Conservation (phyloP, 2,888 invertebrate genomes). For the Zhengitettix transpicula region DNA sequence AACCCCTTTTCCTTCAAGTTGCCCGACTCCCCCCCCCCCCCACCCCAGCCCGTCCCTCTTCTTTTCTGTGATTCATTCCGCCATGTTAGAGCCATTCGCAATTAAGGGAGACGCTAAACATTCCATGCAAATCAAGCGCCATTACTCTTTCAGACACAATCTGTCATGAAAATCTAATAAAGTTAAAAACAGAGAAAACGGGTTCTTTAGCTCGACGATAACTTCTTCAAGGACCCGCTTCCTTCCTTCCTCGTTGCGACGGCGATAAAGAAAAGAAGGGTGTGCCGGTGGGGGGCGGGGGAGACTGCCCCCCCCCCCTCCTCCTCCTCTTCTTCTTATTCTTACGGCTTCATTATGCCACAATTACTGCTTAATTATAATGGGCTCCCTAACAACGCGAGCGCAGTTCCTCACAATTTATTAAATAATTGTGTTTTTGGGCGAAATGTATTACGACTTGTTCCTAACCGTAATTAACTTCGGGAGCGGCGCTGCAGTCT, state of each 20-base stretch:
- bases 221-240: background rate
- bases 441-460: too few species aligned
- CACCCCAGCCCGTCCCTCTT: background rate
- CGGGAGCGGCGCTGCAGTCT: too few species aligned
- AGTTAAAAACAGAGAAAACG: slow-evolving; percentile 3
- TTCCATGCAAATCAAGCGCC: slow-evolving; percentile 13
- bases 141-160: slow-evolving; percentile 14
- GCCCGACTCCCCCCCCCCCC: too few species aligned
- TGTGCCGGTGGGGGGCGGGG: too few species aligned
- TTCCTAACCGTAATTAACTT: too few species aligned
- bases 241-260: background rate
- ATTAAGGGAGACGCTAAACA: slow-evolving; percentile 12
- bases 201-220: background rate
- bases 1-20: background rate
- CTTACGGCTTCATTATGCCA: background rate
- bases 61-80: slow-evolving; percentile 8
- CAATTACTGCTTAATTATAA: background rate
- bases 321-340: background rate
- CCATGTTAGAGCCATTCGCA: slow-evolving; percentile 14
- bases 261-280: too few species aligned
- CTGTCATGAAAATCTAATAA: slow-evolving; percentile 14
- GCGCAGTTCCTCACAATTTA: background rate
- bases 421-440: too few species aligned
- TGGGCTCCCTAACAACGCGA: background rate
- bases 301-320: background rate